These are phyloP conservation scores for Trichonephila clavipes DNA, from an alignment of 1,140 invertebrate species.

Conservation along the genomic window DNA sequence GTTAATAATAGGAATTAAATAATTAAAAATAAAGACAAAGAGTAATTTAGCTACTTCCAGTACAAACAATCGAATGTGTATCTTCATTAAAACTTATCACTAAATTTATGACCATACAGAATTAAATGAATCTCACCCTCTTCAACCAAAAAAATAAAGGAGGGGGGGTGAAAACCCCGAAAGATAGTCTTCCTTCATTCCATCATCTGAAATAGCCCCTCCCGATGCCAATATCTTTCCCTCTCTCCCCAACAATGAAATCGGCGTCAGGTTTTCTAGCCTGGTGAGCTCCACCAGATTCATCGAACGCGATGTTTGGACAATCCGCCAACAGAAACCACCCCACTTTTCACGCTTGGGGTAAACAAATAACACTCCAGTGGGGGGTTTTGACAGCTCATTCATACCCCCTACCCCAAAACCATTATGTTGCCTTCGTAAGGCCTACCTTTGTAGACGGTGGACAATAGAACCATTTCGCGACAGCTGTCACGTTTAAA, in stretches of 20 bases:
- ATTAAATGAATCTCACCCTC: no score
- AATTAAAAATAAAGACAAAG: no score
- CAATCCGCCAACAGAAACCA: conserved; percentile 24
- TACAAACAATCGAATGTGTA: no score
- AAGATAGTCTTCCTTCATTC: neutral
- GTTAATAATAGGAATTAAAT: no score
- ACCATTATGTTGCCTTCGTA: neutral
- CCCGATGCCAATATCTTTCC: neutral
- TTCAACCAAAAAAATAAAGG: neutral
- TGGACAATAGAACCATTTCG: conserved; percentile 24
- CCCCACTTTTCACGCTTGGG: neutral
- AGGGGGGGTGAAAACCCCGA: neutral
- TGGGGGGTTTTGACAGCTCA: conserved; percentile 36
- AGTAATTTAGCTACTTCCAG: no score
- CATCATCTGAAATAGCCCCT: neutral
- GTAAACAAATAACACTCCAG: conserved; percentile 62
- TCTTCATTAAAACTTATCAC: no score
- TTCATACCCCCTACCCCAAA: neutral
- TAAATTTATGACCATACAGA: no score
- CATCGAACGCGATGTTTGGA: conserved; percentile 36
- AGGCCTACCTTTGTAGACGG: neutral
- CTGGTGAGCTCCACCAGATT: conserved; percentile 10
- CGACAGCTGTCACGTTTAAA: conserved; percentile 43
- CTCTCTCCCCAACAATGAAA: neutral
- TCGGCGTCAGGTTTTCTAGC: conserved; percentile 32